These are phyloP conservation scores for Melanostoma scalare DNA, from an alignment of 2,888 invertebrate genomes.

Conservation along the genomic window DNA sequence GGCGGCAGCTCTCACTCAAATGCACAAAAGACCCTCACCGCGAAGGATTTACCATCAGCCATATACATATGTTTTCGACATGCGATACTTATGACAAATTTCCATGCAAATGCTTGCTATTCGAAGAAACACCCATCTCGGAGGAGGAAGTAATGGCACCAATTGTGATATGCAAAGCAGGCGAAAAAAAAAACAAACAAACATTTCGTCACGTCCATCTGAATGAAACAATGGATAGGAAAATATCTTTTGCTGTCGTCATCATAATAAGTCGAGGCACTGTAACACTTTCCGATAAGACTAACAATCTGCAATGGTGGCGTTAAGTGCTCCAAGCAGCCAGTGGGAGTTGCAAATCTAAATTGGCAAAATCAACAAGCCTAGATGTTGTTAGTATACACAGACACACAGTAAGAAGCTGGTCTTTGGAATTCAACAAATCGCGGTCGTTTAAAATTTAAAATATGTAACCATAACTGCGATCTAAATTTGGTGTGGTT, in stretches of 20 bases:
- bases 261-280: conserved; percentile 12
- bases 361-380: conserved; percentile 39
- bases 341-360: conserved; percentile 14
- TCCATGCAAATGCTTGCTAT: conserved; percentile 41
- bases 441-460: conserved; percentile 23
- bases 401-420: background rate
- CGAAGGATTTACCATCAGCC: conserved; percentile 52
- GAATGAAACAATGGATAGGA: conserved; percentile 42
- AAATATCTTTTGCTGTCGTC: conserved; percentile 29
- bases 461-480: background rate
- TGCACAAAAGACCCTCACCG: conserved; percentile 40
- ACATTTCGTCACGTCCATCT: conserved; percentile 69
- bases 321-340: background rate
- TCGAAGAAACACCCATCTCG: conserved; percentile 39
- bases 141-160: conserved; percentile 63
- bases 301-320: conserved; percentile 59
- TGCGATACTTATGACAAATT: conserved; percentile 58
- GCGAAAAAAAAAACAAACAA: conserved; percentile 35
- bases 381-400: conserved; percentile 20
- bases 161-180: conserved; percentile 59
- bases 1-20: conserved; percentile 25
- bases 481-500: background rate
- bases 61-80: conserved; percentile 8
- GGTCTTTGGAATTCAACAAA: conserved; percentile 31
- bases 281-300: conserved; percentile 65